phyloP scores from a whole-genome alignment of 1,140 invertebrate genomes.

The Drosophila azteca region DNA sequence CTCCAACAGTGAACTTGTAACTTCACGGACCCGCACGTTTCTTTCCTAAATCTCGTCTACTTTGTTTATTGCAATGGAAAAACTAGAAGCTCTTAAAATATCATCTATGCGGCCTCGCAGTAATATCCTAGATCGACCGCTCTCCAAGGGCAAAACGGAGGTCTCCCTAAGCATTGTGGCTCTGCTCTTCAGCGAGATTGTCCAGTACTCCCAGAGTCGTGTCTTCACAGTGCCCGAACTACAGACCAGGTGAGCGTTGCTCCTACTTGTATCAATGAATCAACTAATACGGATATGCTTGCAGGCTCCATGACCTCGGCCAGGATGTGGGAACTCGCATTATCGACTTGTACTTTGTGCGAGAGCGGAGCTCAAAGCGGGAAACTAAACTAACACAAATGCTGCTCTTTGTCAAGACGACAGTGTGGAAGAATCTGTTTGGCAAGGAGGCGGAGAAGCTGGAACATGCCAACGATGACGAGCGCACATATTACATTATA shows the following conservation, averaged over 20 bases:
- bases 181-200: constrained; percentile 98
- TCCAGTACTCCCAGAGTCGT: constrained; percentile 98
- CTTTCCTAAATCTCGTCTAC: too few relatives aligned
- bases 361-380: constrained; percentile 96
- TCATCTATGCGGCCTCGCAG: constrained; percentile 86
- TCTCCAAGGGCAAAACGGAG: constrained; percentile 96
- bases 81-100: constrained; percentile 80
- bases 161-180: constrained; percentile 97
- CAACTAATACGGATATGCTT: constrained; percentile 43
- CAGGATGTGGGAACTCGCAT: constrained; percentile 97
- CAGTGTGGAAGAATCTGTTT: constrained; percentile 98
- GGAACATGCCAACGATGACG: constrained; percentile 99
- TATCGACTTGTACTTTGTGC: constrained; percentile 95
- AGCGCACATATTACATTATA: constrained; percentile 98
- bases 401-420: constrained; percentile 97
- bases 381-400: constrained; percentile 98
- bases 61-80: constrained; percentile 61
- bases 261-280: not conserved
- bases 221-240: constrained; percentile 97
- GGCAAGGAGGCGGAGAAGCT: constrained; percentile 99
- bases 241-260: constrained; percentile 85
- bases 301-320: constrained; percentile 95
- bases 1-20: too few relatives aligned
- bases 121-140: constrained; percentile 95
- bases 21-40: too few relatives aligned